These are phyloP conservation scores for Argyra leucocephala DNA, from an alignment of 2,888 invertebrate species.

Conservation along the genomic window DNA sequence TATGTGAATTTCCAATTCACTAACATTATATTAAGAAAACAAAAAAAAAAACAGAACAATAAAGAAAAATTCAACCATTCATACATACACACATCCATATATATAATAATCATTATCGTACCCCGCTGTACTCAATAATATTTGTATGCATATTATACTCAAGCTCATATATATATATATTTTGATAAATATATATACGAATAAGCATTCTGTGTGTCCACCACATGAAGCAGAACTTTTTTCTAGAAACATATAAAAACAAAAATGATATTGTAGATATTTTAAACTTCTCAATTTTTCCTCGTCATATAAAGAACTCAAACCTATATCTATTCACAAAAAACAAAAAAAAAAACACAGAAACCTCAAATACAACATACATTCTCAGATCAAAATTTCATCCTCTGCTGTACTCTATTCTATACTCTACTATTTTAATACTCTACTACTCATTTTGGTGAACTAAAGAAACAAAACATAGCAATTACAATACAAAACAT, in stretches of 20 bases:
- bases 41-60: not conserved
- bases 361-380: not conserved
- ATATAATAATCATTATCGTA: not conserved
- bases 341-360: not conserved
- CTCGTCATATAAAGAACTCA: not conserved
- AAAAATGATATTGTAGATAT: no score
- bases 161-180: no score
- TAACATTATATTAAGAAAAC: not conserved
- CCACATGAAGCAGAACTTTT: not conserved
- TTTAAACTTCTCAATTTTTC: not conserved
- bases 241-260: not conserved
- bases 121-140: not conserved
- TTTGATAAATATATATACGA: not conserved
- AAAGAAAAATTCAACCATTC: not conserved
- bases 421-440: not conserved
- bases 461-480: no score
- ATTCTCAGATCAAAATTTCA: not conserved
- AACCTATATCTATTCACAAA: no score
- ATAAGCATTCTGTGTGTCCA: not conserved
- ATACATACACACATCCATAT: not conserved
- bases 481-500: no score
- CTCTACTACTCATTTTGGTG: no score
- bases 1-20: slow-evolving; percentile 1
- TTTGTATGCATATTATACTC: not conserved
- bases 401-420: not conserved